These are phyloP conservation scores for Dipodomys ordii DNA, from an alignment of 2,113 vertebrate genomes.

Conservation along the genomic window DNA sequence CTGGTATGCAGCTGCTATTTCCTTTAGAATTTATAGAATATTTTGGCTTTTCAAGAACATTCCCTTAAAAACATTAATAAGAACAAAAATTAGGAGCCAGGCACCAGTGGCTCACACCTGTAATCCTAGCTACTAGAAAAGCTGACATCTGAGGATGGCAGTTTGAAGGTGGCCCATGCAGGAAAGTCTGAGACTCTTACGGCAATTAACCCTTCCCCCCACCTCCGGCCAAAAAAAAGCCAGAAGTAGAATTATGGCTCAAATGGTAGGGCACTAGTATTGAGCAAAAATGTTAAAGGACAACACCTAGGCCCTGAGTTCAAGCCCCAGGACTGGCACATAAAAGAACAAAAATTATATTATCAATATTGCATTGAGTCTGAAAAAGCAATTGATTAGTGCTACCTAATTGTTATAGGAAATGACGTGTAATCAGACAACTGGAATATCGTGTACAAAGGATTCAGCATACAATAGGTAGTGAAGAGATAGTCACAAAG, in stretches of 20 bases:
- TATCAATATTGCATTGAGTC: neutral
- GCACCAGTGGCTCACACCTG: too few species aligned
- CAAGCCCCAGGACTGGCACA: too few species aligned
- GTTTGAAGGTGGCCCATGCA: too few species aligned
- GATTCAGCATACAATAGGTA: neutral
- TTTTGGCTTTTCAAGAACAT: conserved; percentile 9
- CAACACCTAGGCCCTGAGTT: too few species aligned
- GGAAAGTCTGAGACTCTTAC: too few species aligned
- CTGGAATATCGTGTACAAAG: neutral
- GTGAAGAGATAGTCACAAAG: neutral
- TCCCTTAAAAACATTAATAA: conserved; percentile 35
- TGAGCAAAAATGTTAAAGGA: too few species aligned
- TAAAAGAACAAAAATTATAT: neutral
- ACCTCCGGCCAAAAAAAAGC: too few species aligned
- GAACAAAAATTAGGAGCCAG: neutral
- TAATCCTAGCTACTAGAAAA: too few species aligned
- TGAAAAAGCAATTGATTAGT: conserved; percentile 16
- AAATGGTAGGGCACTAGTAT: too few species aligned
- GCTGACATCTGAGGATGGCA: too few species aligned
- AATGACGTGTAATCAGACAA: neutral
- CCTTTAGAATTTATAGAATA: neutral
- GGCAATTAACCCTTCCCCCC: too few species aligned
- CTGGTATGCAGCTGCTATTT: neutral
- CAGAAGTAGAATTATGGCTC: too few species aligned
- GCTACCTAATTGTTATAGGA: neutral